phyloP scores from a whole-genome alignment of 64 coral and sea anemone species.

The Dendronephthya gigantea region DNA sequence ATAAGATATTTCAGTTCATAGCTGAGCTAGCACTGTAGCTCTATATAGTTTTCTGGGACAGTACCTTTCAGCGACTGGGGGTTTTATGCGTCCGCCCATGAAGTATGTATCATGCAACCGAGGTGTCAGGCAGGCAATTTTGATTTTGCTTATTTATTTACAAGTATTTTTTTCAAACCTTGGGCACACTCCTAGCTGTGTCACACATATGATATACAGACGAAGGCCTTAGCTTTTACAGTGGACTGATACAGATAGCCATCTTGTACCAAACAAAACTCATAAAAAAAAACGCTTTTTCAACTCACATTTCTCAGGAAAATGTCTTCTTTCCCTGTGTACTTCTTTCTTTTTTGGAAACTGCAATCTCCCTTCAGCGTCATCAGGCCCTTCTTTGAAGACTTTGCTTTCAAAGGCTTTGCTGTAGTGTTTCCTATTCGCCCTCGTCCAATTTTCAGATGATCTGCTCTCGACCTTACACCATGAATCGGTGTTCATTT shows the following conservation, averaged over 20 bases:
- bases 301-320: slow-evolving; percentile 10
- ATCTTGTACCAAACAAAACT: background rate
- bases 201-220: too few relatives aligned
- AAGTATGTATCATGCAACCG: too few relatives aligned
- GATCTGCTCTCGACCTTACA: background rate
- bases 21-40: too few relatives aligned
- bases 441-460: background rate
- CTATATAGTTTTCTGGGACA: too few relatives aligned
- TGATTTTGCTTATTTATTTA: too few relatives aligned
- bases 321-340: slow-evolving; percentile 6
- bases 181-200: too few relatives aligned
- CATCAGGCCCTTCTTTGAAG: background rate
- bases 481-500: background rate
- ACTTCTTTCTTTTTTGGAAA: slow-evolving; percentile 15
- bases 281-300: background rate
- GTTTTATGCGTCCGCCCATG: too few relatives aligned
- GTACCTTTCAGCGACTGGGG: too few relatives aligned
- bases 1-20: too few relatives aligned
- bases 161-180: too few relatives aligned
- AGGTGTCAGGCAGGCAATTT: too few relatives aligned
- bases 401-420: background rate
- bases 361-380: background rate
- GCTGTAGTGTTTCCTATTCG: background rate
- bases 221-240: too few relatives aligned
- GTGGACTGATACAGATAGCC: background rate